Percentiles rank a stretch among this genome's conserved stretches.
Evolutionary conservation across 2,888 invertebrate genomes (phyloP).

Genomic region (Zaprionus lineosus): DNA sequence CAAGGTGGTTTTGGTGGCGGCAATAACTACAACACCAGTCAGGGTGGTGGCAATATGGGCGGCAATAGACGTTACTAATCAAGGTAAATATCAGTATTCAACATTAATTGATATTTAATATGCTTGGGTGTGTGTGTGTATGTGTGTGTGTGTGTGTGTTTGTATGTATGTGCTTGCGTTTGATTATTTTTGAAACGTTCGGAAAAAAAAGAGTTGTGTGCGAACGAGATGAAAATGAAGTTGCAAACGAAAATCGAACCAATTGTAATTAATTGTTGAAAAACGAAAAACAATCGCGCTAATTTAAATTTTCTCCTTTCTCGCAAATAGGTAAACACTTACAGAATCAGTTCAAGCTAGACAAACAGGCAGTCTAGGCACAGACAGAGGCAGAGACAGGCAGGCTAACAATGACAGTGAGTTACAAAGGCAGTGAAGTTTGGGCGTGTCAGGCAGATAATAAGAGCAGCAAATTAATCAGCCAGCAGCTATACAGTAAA

Average conservation of each 20-base stretch:
- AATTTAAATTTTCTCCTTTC: slow-evolving; percentile 78
- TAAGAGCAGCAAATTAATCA: slow-evolving; percentile 20
- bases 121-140: not conserved
- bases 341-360: slow-evolving; percentile 77
- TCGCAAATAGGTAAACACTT: slow-evolving; percentile 81
- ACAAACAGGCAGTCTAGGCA: slow-evolving; percentile 75
- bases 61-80: slow-evolving; percentile 80
- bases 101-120: not conserved
- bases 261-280: slow-evolving; percentile 30
- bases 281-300: slow-evolving; percentile 45
- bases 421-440: slow-evolving; percentile 59
- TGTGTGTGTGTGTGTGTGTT: not conserved
- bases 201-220: slow-evolving; percentile 25
- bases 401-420: slow-evolving; percentile 53
- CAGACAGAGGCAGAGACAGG: slow-evolving; percentile 58
- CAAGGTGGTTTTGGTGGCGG: slow-evolving; percentile 66
- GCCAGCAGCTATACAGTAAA: slow-evolving; percentile 43
- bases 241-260: slow-evolving; percentile 18
- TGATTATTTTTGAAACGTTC: slow-evolving; percentile 32
- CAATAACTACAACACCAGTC: slow-evolving; percentile 77
- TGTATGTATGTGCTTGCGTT: slow-evolving; percentile 5
- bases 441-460: slow-evolving; percentile 34
- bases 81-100: slow-evolving; percentile 62
- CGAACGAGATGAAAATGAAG: slow-evolving; percentile 24
- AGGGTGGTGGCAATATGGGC: slow-evolving; percentile 77